phyloP scores from a whole-genome alignment of 2,888 invertebrate genomes.

The Ptychoptera contaminata region DNA sequence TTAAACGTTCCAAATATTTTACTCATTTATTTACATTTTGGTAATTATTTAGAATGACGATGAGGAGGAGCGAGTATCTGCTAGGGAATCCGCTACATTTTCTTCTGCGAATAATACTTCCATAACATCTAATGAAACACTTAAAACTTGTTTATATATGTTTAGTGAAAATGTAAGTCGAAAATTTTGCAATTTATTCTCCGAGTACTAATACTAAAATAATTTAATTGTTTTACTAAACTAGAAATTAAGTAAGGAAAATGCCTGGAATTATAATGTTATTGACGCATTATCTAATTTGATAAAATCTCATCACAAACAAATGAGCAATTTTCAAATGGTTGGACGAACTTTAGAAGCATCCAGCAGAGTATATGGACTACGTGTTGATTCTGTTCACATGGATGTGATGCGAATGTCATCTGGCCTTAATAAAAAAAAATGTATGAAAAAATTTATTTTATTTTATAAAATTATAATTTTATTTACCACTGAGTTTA shows the following conservation, averaged over 20 bases:
- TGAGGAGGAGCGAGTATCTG: conserved; percentile 40
- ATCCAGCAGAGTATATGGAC: conserved; percentile 74
- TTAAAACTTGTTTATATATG: conserved; percentile 60
- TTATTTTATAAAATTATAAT: too few species aligned
- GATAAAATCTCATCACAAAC: conserved; percentile 51
- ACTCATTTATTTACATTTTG: conserved; percentile 1
- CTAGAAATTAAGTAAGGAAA: conserved; percentile 75
- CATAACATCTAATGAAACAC: conserved; percentile 40
- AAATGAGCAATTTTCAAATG: conserved; percentile 57
- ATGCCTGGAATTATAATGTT: conserved; percentile 74
- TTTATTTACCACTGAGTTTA: too few species aligned
- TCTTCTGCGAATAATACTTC: conserved; percentile 12
- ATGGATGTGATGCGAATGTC: conserved; percentile 65
- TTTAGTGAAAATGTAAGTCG: conserved; percentile 58
- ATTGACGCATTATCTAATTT: conserved; percentile 74
- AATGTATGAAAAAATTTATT: conserved; percentile 8
- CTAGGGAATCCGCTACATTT: conserved; percentile 20
- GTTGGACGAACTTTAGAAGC: conserved; percentile 79
- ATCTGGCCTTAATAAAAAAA: conserved; percentile 35
- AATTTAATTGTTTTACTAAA: conserved; percentile 13
- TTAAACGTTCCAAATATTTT: neutral
- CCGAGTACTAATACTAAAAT: neutral
- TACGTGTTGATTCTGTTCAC: conserved; percentile 73
- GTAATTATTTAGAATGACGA: conserved; percentile 37
- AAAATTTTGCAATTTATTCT: neutral